These are phyloP conservation scores for Tauraco hartlaubi DNA, from an alignment of 2,797 vertebrate genomes.

Conservation along the genomic window DNA sequence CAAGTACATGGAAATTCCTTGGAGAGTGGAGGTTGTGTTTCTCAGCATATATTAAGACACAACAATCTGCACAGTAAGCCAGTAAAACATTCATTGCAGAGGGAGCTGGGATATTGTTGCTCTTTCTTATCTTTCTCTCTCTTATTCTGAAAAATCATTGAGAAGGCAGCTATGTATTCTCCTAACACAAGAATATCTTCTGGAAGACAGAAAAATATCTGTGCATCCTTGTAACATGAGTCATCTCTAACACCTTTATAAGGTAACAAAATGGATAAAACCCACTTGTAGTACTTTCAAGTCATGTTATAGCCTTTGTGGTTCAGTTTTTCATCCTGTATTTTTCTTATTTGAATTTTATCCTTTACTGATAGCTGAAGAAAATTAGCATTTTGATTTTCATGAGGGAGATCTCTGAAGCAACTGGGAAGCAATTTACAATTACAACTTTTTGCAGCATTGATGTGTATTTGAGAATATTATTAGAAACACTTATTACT, in stretches of 20 bases:
- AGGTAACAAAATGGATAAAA: neutral
- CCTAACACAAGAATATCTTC: neutral
- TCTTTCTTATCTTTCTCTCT: neutral
- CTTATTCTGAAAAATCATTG: neutral
- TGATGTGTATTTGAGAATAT: neutral
- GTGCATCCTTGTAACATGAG: neutral
- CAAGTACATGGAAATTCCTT: neutral
- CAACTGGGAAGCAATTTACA: neutral
- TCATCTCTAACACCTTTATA: neutral
- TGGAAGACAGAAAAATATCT: neutral
- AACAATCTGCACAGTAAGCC: neutral
- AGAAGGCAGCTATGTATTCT: neutral
- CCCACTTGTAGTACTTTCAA: neutral
- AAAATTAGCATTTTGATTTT: neutral
- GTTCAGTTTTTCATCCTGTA: neutral
- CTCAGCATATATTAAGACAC: rapidly evolving
- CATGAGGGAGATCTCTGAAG: neutral
- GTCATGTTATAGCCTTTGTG: neutral
- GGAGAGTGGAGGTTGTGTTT: neutral
- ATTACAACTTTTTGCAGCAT: neutral
- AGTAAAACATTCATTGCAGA: neutral
- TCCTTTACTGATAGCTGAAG: neutral
- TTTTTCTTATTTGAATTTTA: neutral
- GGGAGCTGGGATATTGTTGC: neutral
- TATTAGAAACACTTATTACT: neutral